phyloP scores from a whole-genome alignment of 1,140 invertebrate species.

The Alviniconcha marisindica region DNA sequence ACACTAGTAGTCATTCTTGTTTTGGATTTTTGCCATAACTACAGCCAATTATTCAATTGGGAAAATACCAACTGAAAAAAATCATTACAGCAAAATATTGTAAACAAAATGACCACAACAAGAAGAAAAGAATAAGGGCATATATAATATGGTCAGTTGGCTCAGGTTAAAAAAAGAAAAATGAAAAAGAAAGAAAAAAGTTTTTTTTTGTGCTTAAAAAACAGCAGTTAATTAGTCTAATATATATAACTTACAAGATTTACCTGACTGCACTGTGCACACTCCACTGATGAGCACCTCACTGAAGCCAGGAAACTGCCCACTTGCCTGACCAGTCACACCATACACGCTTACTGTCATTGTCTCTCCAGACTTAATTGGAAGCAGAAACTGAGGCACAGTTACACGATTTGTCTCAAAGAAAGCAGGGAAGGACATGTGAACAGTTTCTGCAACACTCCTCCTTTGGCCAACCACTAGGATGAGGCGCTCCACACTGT shows the following conservation, averaged over 20 bases:
- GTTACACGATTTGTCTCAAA: neutral
- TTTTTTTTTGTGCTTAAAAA: neutral
- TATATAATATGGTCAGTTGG: too few species aligned
- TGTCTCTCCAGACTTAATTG: neutral
- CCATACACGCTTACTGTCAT: neutral
- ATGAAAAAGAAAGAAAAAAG: neutral
- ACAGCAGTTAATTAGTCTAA: too few species aligned
- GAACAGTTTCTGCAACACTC: neutral
- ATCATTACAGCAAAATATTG: neutral
- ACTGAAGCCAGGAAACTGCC: neutral
- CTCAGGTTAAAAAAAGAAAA: neutral
- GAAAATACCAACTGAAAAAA: too few species aligned
- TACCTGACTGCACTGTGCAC: constrained; percentile 5
- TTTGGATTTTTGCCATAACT: too few species aligned
- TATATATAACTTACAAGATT: too few species aligned
- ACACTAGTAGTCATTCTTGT: too few species aligned
- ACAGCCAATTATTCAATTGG: too few species aligned
- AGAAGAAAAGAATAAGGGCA: neutral
- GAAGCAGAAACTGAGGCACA: neutral
- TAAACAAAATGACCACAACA: neutral
- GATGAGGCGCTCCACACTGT: neutral
- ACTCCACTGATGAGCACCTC: constrained; percentile 17
- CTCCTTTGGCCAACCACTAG: neutral
- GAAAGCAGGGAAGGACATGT: neutral
- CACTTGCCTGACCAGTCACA: neutral